A percentile compares a stretch with the other conserved stretches of the same genome.
phyloP scores from a whole-genome alignment of 2,797 vertebrate genomes.

The Anabas testudineus region DNA sequence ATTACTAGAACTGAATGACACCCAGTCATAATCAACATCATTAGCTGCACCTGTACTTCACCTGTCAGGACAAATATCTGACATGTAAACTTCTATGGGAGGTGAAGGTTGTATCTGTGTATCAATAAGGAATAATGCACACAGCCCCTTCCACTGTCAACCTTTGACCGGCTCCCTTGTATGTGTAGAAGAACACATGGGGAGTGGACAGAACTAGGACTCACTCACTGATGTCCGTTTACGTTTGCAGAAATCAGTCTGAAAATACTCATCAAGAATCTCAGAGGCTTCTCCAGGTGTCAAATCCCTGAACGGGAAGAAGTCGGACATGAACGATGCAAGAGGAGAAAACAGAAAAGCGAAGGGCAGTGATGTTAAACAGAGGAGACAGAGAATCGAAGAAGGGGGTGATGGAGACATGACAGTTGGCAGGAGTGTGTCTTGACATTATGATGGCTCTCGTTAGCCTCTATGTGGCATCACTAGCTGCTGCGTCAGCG shows the following conservation, averaged over 20 bases:
- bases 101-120: too few relatives aligned
- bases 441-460: conserved; percentile 27
- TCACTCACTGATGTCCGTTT: conserved; percentile 40
- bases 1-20: background rate
- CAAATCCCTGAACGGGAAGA: background rate
- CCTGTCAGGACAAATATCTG: background rate
- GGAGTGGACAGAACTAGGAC: conserved; percentile 40
- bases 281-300: conserved; percentile 1
- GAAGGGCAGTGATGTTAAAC: conserved; percentile 29
- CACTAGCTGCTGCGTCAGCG: conserved; percentile 52
- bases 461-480: conserved; percentile 26
- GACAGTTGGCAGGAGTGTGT: conserved; percentile 36
- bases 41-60: background rate
- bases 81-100: too few relatives aligned
- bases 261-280: conserved; percentile 15
- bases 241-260: conserved; percentile 27
- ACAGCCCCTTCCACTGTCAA: background rate
- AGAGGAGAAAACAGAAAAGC: conserved; percentile 2
- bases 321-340: conserved; percentile 34
- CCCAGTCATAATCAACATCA: background rate
- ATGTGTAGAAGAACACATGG: conserved; percentile 12
- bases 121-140: background rate
- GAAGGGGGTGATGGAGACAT: conserved; percentile 6
- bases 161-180: background rate
- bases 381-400: conserved; percentile 19